phyloP scores from a whole-genome alignment of 2,113 vertebrate species.

The Manacus vitellinus region DNA sequence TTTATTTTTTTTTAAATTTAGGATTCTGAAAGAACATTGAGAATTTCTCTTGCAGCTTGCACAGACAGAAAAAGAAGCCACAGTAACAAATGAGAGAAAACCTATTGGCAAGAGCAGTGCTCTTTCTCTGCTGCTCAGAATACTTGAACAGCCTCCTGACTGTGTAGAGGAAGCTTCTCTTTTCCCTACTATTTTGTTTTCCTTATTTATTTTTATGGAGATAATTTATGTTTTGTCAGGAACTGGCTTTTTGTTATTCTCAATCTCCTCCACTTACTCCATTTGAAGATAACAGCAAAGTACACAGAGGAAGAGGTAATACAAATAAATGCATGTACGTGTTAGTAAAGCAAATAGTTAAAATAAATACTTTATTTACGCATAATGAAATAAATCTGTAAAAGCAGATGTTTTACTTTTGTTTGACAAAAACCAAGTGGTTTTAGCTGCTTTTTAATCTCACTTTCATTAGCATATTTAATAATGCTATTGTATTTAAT shows the following conservation, averaged over 20 bases:
- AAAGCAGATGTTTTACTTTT: neutral
- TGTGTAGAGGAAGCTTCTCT: neutral
- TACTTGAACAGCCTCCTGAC: neutral
- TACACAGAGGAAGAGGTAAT: neutral
- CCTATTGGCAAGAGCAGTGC: neutral
- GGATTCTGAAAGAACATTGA: neutral
- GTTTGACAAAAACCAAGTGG: neutral
- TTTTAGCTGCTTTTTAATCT: neutral
- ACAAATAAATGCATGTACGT: neutral
- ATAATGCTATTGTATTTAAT: conserved; percentile 73
- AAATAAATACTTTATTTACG: neutral
- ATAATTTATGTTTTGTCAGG: neutral
- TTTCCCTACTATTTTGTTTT: neutral
- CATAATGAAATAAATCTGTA: neutral
- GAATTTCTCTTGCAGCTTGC: neutral
- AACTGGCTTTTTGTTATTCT: neutral
- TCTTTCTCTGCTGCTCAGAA: neutral
- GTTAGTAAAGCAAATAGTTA: neutral
- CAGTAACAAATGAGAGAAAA: neutral
- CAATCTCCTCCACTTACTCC: neutral
- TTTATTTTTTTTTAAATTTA: neutral
- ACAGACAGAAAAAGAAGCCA: neutral
- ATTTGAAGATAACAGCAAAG: neutral
- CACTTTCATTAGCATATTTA: conserved; percentile 72
- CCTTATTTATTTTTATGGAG: neutral